phyloP scores from a whole-genome alignment of 2,888 invertebrate species.

The Holacanthella duospinosa region DNA sequence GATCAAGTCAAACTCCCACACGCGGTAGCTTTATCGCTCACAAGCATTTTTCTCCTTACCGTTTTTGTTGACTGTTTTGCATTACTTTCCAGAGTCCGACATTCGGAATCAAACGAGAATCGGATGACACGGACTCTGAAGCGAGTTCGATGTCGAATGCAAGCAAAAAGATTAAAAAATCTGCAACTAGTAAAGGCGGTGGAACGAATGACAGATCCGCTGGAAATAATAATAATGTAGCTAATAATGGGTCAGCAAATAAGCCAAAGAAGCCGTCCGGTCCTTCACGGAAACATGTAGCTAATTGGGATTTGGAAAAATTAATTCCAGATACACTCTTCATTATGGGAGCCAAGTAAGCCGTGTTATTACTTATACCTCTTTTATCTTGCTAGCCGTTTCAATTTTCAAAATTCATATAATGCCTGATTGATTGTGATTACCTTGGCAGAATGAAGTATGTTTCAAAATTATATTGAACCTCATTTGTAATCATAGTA shows the following conservation, averaged over 20 bases:
- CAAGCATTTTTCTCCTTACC: no score
- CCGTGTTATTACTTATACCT: conserved; percentile 6
- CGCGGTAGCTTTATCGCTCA: conserved; percentile 19
- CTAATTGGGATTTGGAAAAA: conserved; percentile 64
- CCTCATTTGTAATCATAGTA: no score
- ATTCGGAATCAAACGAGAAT: conserved; percentile 54
- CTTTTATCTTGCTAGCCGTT: neutral
- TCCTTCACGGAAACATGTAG: conserved; percentile 39
- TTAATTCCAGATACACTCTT: conserved; percentile 61
- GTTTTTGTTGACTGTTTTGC: neutral
- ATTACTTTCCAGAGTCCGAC: conserved; percentile 45
- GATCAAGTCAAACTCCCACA: conserved; percentile 35
- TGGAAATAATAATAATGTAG: conserved; percentile 22
- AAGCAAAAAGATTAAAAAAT: conserved; percentile 37
- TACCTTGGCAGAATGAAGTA: no score
- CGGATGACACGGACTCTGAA: conserved; percentile 54
- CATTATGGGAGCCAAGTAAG: conserved; percentile 63
- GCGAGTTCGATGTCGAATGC: conserved; percentile 41
- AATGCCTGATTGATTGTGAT: no score
- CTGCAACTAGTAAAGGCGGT: conserved; percentile 28
- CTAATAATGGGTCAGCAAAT: conserved; percentile 23
- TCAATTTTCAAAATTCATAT: neutral
- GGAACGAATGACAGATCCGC: conserved; percentile 14
- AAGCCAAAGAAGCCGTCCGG: conserved; percentile 38
- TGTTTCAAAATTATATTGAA: no score